Evolutionary conservation across 2,113 vertebrate genomes (phyloP).

Genomic region (Cottus gobio): DNA sequence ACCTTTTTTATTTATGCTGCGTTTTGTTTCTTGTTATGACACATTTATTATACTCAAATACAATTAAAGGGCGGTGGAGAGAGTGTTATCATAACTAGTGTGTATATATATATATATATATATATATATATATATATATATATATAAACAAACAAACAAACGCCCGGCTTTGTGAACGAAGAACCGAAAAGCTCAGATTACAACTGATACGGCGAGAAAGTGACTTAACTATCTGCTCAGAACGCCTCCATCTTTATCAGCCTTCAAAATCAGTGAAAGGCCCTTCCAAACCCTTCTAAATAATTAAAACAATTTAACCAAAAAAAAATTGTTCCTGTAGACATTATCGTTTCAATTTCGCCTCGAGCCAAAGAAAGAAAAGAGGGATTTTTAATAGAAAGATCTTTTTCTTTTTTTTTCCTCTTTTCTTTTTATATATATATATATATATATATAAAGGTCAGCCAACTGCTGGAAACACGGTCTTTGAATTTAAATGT

Average conservation of each 20-base stretch:
- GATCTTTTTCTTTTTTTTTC: neutral
- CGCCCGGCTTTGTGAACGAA: no score
- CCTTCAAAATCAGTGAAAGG: neutral
- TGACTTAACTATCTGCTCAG: no score
- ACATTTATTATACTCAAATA: neutral
- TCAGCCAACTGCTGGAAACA: neutral
- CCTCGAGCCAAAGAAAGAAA: neutral
- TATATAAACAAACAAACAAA: no score
- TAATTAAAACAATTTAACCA: neutral
- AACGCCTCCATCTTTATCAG: neutral
- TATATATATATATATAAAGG: conserved; percentile 5
- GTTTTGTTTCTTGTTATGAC: neutral
- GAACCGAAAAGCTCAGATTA: no score
- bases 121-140: no score
- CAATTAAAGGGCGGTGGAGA: neutral
- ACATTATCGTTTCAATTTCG: neutral
- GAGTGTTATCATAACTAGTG: neutral
- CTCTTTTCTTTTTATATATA: neutral
- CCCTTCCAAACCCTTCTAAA: neutral
- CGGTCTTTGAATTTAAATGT: conserved; percentile 33
- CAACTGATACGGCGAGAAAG: no score
- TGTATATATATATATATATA: no score
- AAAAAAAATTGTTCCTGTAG: neutral
- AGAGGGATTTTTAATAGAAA: neutral
- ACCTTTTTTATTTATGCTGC: neutral